These are phyloP conservation scores for Phaethon lepturus DNA, from an alignment of 2,113 vertebrate species.

Conservation along the genomic window DNA sequence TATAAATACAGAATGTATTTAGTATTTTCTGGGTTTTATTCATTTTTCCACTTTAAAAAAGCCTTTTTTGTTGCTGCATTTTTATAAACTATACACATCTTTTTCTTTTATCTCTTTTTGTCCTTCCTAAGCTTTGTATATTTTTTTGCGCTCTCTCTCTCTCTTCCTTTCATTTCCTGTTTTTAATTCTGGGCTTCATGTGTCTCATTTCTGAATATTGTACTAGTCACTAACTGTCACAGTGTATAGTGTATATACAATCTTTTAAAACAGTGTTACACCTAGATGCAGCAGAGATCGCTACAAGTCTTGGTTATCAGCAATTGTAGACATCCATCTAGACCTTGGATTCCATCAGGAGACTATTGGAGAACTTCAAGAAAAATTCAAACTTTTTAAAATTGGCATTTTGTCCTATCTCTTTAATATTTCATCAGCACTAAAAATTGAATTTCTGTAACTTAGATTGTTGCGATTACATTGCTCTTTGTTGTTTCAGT, in stretches of 20 bases:
- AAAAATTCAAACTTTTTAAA: neutral
- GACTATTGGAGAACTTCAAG: neutral
- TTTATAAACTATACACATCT: neutral
- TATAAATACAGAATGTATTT: neutral
- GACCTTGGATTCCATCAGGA: neutral
- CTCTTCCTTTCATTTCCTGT: neutral
- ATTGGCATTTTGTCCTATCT: neutral
- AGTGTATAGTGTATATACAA: accelerated
- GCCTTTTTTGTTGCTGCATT: neutral
- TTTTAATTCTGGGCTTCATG: neutral
- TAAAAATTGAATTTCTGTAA: neutral
- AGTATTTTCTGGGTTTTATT: neutral
- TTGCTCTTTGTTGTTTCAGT: neutral
- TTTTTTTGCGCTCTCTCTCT: neutral
- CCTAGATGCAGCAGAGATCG: neutral
- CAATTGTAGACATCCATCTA: neutral
- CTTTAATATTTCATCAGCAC: neutral
- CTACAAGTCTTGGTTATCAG: neutral
- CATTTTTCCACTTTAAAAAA: neutral
- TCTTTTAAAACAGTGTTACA: neutral
- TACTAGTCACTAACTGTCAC: neutral
- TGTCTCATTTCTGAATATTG: neutral
- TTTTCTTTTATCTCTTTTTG: neutral
- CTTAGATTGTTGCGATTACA: neutral
- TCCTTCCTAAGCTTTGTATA: neutral